Conservation (phyloP, 1,140 invertebrate species). For the Magallana gigas region DNA sequence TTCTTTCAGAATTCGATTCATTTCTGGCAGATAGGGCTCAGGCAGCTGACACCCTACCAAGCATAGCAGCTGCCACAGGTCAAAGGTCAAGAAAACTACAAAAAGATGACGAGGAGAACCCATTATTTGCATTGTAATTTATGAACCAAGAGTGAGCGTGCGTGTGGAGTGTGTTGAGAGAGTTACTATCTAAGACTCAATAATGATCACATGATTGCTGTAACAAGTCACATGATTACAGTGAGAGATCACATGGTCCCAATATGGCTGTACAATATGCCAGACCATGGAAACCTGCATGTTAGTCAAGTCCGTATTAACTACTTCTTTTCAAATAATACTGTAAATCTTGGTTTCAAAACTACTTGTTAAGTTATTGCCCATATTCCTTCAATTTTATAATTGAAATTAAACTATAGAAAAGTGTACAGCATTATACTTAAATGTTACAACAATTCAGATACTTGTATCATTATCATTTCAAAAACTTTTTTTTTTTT, state of each 20-base stretch:
- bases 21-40: conserved; percentile 94
- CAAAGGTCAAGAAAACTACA: conserved; percentile 70
- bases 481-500: too few species aligned
- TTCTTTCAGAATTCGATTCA: conserved; percentile 91
- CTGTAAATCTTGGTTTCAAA: background rate
- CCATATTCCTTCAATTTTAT: background rate
- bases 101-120: conserved; percentile 78
- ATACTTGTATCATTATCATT: too few species aligned
- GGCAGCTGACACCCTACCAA: conserved; percentile 82
- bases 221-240: background rate
- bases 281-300: background rate
- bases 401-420: background rate
- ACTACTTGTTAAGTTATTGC: conserved; percentile 1
- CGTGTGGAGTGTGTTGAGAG: background rate
- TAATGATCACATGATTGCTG: background rate
- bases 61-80: conserved; percentile 73
- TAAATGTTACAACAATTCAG: too few species aligned
- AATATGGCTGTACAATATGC: background rate
- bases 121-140: conserved; percentile 77
- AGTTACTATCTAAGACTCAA: background rate
- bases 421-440: background rate
- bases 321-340: too few species aligned
- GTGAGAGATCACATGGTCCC: background rate
- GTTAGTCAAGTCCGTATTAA: background rate
- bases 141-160: conserved; percentile 7